phyloP scores from a whole-genome alignment of 2,797 vertebrate genomes.

The Gymnoscopelus braueri region DNA sequence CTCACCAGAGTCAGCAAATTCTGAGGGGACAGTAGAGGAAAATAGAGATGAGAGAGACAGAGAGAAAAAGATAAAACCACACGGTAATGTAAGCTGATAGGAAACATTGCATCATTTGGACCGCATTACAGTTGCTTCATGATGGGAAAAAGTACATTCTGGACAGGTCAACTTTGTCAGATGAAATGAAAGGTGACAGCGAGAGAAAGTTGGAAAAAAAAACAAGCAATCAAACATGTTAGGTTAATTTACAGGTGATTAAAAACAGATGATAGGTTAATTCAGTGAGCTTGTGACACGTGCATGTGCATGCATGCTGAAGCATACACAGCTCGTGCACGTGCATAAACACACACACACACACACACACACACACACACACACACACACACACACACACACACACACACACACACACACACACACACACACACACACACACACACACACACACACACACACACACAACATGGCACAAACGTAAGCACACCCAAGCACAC shows the following conservation, averaged over 20 bases:
- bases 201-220: neutral
- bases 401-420: neutral
- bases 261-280: neutral
- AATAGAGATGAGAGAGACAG: constrained; percentile 62
- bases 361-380: neutral
- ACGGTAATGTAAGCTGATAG: constrained; percentile 54
- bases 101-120: constrained; percentile 54
- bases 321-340: neutral
- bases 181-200: neutral
- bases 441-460: constrained; percentile 10
- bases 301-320: neutral
- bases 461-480: constrained; percentile 3
- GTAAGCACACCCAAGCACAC: neutral
- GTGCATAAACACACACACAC: neutral
- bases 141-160: constrained; percentile 20
- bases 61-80: constrained; percentile 71
- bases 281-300: constrained; percentile 9
- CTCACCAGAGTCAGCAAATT: constrained; percentile 89
- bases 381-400: neutral
- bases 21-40: constrained; percentile 80
- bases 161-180: neutral
- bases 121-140: constrained; percentile 14
- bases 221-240: no score
- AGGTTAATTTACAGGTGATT: neutral
- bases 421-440: constrained; percentile 1